Base-by-base conservation (phyloP, 2,797 vertebrate species). In the Amblyraja radiata region DNA sequence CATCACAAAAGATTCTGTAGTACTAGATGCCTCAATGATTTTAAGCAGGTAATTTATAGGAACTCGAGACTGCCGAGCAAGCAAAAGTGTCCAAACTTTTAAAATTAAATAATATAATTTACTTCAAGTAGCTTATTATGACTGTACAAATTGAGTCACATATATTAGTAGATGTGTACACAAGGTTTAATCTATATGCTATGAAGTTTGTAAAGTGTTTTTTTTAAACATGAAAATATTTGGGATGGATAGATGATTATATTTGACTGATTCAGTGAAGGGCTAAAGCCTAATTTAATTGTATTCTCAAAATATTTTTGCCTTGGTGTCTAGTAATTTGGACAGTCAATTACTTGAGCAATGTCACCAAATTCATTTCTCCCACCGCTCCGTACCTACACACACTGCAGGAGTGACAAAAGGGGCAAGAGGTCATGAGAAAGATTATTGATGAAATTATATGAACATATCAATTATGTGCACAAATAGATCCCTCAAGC, bases 1-100 rank as follows among this genome's bases (percentile, higher is more conserved):
- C 98, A 99, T 95, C 98, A 99, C 96, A 99, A 99, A 95, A 97
- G 98, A 94, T 99, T 99, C 97, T 99, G 99, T 96, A 99, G 98
- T 96, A 97, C 98, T 95, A 98, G 97, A 96, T 99, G 99, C 95
- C 97, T 99, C 97, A 97, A 96, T 96, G 98, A 99, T 95, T 99
- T 97, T 96, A 99, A 98, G 95, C 98, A 99, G 99, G 99, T 99
- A 97, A 97, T 73, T 92, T 92, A 36, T 76, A n/a, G 23, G 8
- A 39, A 46, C 14, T 7, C 39, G 4, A 74, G 23, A 28, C 65
- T 74, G 8, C 65, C 65, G 46, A 88, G 65, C 84, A 32, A n/a
- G 63, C 16, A 32, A 88, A 68, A 8, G 4, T 65, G 16, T 88
- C 61, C 63, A 88, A 65, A 32, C 63, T 0, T 18, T 88, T 36